Base-by-base conservation (phyloP, 2,888 invertebrate species). In the Tyria jacobaeae region DNA sequence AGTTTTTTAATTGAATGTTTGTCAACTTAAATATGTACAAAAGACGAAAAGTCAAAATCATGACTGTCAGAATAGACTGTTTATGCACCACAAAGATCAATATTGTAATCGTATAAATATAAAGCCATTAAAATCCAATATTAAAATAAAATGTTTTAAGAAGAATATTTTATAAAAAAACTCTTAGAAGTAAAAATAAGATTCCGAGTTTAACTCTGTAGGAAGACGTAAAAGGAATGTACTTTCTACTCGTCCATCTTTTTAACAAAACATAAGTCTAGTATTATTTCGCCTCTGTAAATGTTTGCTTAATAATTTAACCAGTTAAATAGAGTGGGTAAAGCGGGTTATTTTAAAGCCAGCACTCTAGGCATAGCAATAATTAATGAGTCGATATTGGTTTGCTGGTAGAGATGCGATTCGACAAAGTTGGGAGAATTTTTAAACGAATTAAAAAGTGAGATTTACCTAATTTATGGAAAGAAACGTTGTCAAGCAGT, bases 321-420 rank as follows among this genome's bases (percentile, higher is more conserved):
- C 60, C 73, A 64, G 67, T 79, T 76, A 71, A 78, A 80, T 72
- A 79, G 72, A 76, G 50, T 60, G 70, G 68, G 75, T 64, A 65
- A 72, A 73, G 70, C 67, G 76, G 78, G 81, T 79, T 80, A 80
- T 82, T 82, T 78, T 81, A 82, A 86, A 84, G 81, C 80, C 75
- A 77, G 75, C 82, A 82, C 85, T 85, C 77, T 73, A 70, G 48
- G 57, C 49, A 59, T 15, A 68, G 65, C 66, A 84, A 85, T 87
- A 79, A 86, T 86, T 85, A 82, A 87, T 86, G 86, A 84, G 75
- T 55, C 80, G 71, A 83, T 86, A 87, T 84, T 80, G 83, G 80
- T 70, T 63, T 51, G 62, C 64, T 50, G 27, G 12, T 53, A 54
- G 70, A 79, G 70, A 55, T 71, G 17, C 31, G 66, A 70, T 62